Evolutionary conservation across 1,140 invertebrate species (phyloP).

Genomic region (Phthorimaea operculella): DNA sequence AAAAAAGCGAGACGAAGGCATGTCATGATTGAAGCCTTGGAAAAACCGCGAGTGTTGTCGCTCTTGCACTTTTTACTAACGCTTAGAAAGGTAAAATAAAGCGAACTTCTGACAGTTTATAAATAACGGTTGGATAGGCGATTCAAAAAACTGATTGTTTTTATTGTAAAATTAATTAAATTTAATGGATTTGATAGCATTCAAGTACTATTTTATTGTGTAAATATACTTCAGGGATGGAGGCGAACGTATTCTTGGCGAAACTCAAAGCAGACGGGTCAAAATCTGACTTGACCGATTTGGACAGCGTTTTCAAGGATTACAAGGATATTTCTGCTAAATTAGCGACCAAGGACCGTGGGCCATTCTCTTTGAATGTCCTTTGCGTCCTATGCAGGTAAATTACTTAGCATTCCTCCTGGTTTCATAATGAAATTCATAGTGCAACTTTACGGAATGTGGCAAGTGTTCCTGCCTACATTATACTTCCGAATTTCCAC

Average conservation of each 20-base stretch:
- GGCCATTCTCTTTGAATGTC: constrained; percentile 41
- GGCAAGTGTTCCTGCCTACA: neutral
- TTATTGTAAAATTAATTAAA: no score
- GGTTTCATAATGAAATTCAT: neutral
- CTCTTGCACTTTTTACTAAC: no score
- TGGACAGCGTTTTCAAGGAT: constrained; percentile 26
- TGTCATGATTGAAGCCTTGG: no score
- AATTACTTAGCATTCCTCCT: neutral
- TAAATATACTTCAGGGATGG: constrained; percentile 19
- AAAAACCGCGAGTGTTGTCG: no score
- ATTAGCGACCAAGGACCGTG: constrained; percentile 34
- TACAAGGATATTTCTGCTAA: constrained; percentile 28
- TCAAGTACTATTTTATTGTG: no score
- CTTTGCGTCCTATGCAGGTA: constrained; percentile 53
- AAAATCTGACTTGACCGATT: constrained; percentile 31
- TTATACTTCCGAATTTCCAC: constrained; percentile 11
- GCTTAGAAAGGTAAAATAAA: no score
- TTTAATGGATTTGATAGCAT: no score
- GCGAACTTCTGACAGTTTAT: no score
- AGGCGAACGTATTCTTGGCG: constrained; percentile 35
- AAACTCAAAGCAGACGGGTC: constrained; percentile 41
- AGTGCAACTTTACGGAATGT: neutral
- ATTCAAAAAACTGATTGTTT: no score
- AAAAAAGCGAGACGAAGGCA: no score
- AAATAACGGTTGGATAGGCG: no score